Conservation (phyloP, 2,113 vertebrate genomes). For the Scopus umbretta region DNA sequence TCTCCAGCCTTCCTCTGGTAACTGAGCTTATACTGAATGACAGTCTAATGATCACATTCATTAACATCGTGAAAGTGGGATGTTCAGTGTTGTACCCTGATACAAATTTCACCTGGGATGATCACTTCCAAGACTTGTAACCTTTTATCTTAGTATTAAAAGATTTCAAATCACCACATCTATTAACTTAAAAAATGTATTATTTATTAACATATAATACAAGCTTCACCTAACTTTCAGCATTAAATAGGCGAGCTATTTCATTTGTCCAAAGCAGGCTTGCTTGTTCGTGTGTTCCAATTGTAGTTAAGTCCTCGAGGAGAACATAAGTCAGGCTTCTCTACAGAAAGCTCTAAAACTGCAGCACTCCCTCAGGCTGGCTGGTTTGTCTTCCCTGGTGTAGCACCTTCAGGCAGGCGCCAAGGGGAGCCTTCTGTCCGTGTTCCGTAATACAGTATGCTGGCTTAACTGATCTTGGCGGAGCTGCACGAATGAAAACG, state of each 20-base stretch:
- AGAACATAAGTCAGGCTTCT: neutral
- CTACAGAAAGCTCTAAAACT: neutral
- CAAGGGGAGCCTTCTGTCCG: neutral
- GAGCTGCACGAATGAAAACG: neutral
- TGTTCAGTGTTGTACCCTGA: neutral
- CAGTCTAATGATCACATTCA: neutral
- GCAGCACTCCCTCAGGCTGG: neutral
- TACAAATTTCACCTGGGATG: neutral
- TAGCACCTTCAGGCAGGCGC: neutral
- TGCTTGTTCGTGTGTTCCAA: neutral
- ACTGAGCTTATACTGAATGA: rapidly evolving
- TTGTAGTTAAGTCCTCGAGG: neutral
- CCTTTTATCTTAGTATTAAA: neutral
- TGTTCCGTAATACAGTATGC: neutral
- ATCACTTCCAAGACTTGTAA: neutral
- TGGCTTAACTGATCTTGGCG: neutral
- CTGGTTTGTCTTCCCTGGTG: neutral
- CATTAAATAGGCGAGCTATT: neutral
- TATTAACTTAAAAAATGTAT: neutral
- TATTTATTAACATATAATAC: neutral
- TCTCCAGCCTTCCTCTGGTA: neutral
- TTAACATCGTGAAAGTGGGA: neutral
- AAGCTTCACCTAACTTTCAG: neutral
- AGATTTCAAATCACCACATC: neutral
- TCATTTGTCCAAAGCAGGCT: neutral